Evolutionary conservation across 2,888 invertebrate species (phyloP), one percentile per base, ranked within the genome.

Genomic region (Nomada goodeniana): DNA sequence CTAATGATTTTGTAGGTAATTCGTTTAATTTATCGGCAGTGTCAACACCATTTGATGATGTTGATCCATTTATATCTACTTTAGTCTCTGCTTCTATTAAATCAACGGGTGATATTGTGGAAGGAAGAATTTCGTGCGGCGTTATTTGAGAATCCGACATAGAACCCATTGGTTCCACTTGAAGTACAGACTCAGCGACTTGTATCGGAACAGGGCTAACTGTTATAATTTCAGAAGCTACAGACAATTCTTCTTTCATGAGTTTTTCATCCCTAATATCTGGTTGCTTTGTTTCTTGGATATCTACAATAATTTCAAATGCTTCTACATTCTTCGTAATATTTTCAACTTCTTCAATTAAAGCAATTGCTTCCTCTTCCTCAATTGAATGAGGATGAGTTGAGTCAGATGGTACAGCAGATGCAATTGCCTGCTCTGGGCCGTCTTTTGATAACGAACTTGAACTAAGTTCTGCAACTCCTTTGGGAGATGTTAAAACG

Each of bases 141-240:
- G 90, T 85, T 1, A 86, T 84, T 67, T 87, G 88, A 4, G 90
- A 75, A 69, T 92, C 91, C 2, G 89, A 89, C 3, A 91, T 85
- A 1, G 92, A 91, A 82, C 93, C 92, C 72, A 93, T 93, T 2
- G 91, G 88, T 55, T 93, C 92, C 11, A 92, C 78, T 76, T 93
- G 91, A 7, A 93, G 86, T 65, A 93, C 92, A 4, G 93, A 93
- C 85, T 93, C 93, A 0, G 93, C 93, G 0, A 92, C 92, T 86
- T 93, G 92, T 69, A 93, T 91, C 1, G 93, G 93, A 52, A 93
- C 93, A 11, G 90, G 86, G 71, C 89, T 91, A 29, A 85, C 78
- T 23, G 82, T 78, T 23, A 81, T 55, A 52, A 81, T 63, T 63
- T 86, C 83, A 15, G 86, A 84, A 50, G 86, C 84, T 23, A 80